phyloP scores from a whole-genome alignment of 2,797 vertebrate genomes.

The Acestrorhynchus altus region DNA sequence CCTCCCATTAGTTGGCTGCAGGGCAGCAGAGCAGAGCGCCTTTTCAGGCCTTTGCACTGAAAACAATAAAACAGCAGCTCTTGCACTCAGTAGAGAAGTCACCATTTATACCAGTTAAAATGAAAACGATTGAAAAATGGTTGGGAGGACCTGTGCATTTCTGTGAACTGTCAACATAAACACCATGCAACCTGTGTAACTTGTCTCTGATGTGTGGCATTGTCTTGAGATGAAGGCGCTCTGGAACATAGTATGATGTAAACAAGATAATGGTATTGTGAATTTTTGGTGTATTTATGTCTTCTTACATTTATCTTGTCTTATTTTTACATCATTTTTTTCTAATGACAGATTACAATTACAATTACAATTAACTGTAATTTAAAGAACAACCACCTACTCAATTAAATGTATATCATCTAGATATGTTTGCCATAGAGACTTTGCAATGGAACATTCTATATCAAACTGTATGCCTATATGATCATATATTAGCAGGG shows the following conservation, averaged over 20 bases:
- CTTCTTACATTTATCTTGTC: no score
- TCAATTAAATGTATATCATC: no score
- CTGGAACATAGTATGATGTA: conserved; percentile 2
- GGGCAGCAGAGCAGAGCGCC: conserved; percentile 83
- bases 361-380: no score
- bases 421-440: no score
- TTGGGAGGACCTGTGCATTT: conserved; percentile 11
- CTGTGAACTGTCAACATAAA: conserved; percentile 8
- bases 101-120: conserved; percentile 59
- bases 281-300: not conserved
- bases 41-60: conserved; percentile 78
- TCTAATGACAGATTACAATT: no score
- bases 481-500: no score
- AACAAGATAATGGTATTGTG: not conserved
- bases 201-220: not conserved
- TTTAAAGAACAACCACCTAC: no score
- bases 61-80: conserved; percentile 78
- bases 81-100: conserved; percentile 74
- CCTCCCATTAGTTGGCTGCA: conserved; percentile 97
- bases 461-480: no score
- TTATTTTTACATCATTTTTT: no score
- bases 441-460: no score
- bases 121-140: conserved; percentile 59
- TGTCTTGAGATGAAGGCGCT: not conserved
- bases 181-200: not conserved